Evolutionary conservation across 2,113 vertebrate species (phyloP).

Genomic region (Arizona elegans): DNA sequence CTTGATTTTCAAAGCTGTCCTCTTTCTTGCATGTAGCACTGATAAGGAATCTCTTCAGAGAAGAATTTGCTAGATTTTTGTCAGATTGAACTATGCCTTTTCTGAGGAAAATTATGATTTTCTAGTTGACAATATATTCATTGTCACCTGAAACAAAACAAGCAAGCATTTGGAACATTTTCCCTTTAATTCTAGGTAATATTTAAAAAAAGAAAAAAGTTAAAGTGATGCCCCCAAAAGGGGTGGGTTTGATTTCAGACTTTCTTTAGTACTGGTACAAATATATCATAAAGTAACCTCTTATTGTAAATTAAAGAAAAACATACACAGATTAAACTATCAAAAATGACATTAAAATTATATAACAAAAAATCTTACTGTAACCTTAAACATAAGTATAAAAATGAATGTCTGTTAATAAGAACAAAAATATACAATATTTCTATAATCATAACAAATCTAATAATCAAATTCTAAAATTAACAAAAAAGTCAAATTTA

Average conservation of each 20-base stretch:
- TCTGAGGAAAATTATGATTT: constrained; percentile 52
- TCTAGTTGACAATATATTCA: constrained; percentile 44
- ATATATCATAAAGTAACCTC: neutral
- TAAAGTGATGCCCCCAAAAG: neutral
- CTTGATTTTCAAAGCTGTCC: constrained; percentile 73
- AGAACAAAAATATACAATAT: too few relatives aligned
- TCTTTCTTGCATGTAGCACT: constrained; percentile 56
- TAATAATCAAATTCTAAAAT: too few relatives aligned
- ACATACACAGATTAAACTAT: neutral
- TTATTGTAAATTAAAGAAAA: neutral
- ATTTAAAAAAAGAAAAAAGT: neutral
- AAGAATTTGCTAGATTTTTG: constrained; percentile 45
- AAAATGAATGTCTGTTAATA: too few relatives aligned
- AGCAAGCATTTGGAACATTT: constrained; percentile 30
- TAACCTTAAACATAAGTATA: neutral
- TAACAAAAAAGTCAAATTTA: neutral
- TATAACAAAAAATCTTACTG: neutral
- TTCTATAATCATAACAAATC: too few relatives aligned
- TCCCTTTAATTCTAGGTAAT: constrained; percentile 9
- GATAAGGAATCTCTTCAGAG: constrained; percentile 64
- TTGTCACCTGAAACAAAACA: constrained; percentile 59
- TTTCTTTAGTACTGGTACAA: neutral
- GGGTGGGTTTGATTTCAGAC: neutral
- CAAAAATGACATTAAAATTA: neutral
- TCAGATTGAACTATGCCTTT: constrained; percentile 59